Percentiles rank a stretch among this genome's conserved stretches.
Conservation (phyloP, 2,113 vertebrate genomes). For the Jacana jacana region DNA sequence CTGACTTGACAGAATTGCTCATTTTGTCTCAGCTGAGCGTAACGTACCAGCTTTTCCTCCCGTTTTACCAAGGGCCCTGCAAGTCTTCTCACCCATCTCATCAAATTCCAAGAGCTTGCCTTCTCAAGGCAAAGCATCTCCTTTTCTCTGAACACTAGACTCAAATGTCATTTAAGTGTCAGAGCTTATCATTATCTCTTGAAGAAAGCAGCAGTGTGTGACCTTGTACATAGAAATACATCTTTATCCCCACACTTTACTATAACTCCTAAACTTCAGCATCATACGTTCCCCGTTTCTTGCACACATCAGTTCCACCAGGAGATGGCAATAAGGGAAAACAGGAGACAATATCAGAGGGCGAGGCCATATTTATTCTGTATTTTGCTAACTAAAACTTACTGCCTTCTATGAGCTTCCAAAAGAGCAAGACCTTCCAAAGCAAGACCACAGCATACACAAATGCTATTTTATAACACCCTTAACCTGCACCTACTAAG, state of each 20-base stretch:
- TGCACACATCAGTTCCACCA: not conserved
- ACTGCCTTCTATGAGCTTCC: not conserved
- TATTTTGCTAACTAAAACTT: not conserved
- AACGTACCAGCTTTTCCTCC: not conserved
- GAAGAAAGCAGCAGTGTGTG: not conserved
- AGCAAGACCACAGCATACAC: not conserved
- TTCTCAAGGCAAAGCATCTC: not conserved
- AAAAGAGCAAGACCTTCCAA: not conserved
- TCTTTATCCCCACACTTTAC: not conserved
- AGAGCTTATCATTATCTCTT: not conserved
- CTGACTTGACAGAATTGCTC: not conserved
- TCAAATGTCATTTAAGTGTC: not conserved
- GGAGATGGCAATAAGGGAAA: conserved; percentile 6
- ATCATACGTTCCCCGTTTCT: not conserved
- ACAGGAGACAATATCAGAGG: not conserved
- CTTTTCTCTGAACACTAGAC: not conserved
- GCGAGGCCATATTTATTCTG: not conserved
- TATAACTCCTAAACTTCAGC: not conserved
- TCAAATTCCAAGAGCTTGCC: not conserved
- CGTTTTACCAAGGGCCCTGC: not conserved
- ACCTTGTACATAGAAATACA: not conserved
- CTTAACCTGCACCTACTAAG: not conserved
- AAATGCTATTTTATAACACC: not conserved
- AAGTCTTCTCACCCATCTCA: not conserved
- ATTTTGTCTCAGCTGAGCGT: not conserved